Percentiles rank a stretch among this genome's conserved stretches.
Evolutionary conservation across 2,888 invertebrate genomes (phyloP).

Genomic region (Neocrepidodera transversa): DNA sequence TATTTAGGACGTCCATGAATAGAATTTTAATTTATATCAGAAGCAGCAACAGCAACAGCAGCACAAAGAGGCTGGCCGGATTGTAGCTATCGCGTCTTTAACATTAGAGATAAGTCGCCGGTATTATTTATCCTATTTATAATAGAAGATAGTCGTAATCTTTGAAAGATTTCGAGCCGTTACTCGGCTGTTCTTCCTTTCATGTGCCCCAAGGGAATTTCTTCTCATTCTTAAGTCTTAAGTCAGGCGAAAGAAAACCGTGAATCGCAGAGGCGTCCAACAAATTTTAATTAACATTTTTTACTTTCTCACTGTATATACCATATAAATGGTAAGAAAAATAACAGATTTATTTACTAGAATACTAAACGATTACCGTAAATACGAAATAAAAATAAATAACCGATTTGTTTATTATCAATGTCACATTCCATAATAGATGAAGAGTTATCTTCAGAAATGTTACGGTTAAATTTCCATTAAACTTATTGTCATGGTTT

Average conservation of each 20-base stretch:
- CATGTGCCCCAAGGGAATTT: constrained; percentile 22
- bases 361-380: too few species aligned
- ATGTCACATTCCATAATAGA: too few species aligned
- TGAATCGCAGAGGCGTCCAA: constrained; percentile 21
- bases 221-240: constrained; percentile 33
- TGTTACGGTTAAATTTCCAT: too few species aligned
- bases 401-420: too few species aligned
- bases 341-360: too few species aligned
- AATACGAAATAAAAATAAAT: too few species aligned
- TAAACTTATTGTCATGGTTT: too few species aligned
- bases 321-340: too few species aligned
- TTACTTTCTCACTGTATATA: too few species aligned
- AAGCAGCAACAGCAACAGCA: constrained; percentile 5
- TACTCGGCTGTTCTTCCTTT: constrained; percentile 32
- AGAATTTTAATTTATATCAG: constrained; percentile 8
- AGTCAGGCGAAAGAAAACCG: constrained; percentile 27
- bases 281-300: neutral
- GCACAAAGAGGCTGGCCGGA: constrained; percentile 22
- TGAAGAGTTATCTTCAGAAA: too few species aligned
- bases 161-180: constrained; percentile 34
- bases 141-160: constrained; percentile 32
- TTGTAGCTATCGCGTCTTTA: neutral
- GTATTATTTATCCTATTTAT: constrained; percentile 34
- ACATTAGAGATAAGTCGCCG: constrained; percentile 23
- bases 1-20: neutral